Percentiles rank a stretch among this genome's conserved stretches.
Conservation (phyloP, 2,888 invertebrate genomes). For the Tinea semifulvella region DNA sequence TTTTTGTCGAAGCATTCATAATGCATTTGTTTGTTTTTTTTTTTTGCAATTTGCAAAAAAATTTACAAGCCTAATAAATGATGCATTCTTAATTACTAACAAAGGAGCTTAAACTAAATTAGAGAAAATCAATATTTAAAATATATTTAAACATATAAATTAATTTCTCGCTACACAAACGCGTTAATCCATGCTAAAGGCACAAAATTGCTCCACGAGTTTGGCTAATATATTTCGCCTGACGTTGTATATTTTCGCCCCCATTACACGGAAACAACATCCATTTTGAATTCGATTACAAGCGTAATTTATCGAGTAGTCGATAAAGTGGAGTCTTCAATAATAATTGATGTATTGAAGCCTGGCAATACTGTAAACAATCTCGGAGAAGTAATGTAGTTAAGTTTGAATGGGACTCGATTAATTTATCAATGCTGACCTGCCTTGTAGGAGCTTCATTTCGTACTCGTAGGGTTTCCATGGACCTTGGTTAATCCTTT, state of each 20-base stretch:
- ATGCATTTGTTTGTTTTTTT: too few relatives aligned
- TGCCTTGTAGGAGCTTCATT: constrained; percentile 4
- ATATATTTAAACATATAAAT: not conserved
- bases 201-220: too few relatives aligned
- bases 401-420: constrained; percentile 8
- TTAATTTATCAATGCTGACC: constrained; percentile 11
- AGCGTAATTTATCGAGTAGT: constrained; percentile 1
- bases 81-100: too few relatives aligned
- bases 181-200: too few relatives aligned
- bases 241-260: too few relatives aligned
- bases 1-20: too few relatives aligned
- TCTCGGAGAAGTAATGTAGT: constrained; percentile 11
- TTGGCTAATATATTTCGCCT: too few relatives aligned
- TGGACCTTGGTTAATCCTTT: not conserved
- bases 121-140: not conserved
- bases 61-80: too few relatives aligned
- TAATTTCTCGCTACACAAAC: not conserved
- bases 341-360: constrained; percentile 10
- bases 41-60: too few relatives aligned
- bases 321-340: constrained; percentile 7
- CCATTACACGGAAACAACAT: constrained; percentile 3
- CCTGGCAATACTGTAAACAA: constrained; percentile 11
- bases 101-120: too few relatives aligned
- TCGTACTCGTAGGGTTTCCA: constrained; percentile 6
- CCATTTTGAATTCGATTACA: constrained; percentile 6